phyloP scores from a whole-genome alignment of 2,888 invertebrate species.

The Crocallis elinguaria region DNA sequence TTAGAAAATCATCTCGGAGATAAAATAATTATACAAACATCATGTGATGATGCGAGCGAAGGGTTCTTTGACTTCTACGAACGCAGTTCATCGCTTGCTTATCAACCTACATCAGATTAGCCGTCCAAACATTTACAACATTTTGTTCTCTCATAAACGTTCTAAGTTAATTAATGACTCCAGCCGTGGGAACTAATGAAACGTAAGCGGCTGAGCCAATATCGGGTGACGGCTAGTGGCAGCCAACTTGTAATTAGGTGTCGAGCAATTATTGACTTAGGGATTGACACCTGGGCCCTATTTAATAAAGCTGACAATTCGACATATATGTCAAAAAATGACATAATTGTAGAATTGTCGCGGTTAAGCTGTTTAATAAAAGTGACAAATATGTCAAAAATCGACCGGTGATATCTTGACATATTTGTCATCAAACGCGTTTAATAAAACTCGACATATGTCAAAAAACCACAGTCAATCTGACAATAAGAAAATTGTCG shows the following conservation, averaged over 20 bases:
- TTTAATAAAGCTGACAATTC: too few relatives aligned
- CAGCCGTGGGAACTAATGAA: slow-evolving; percentile 35
- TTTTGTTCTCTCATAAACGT: slow-evolving; percentile 21
- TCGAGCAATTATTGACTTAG: slow-evolving; percentile 29
- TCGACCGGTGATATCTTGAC: too few relatives aligned
- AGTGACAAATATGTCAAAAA: too few relatives aligned
- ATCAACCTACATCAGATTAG: slow-evolving; percentile 11
- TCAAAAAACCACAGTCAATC: too few relatives aligned
- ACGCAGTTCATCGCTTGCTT: slow-evolving; percentile 1
- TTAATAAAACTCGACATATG: too few relatives aligned
- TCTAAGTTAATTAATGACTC: slow-evolving; percentile 27
- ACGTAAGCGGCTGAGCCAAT: slow-evolving; percentile 28
- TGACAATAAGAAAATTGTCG: too few relatives aligned
- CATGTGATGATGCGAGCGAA: not conserved
- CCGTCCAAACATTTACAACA: slow-evolving; percentile 26
- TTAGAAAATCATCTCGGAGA: too few relatives aligned
- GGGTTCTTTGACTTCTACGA: too few relatives aligned
- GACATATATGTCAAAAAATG: too few relatives aligned
- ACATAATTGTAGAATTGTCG: too few relatives aligned
- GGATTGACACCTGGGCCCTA: slow-evolving; percentile 24
- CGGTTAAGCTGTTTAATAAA: too few relatives aligned
- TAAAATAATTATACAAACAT: not conserved
- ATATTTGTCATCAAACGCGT: too few relatives aligned
- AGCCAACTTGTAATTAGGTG: slow-evolving; percentile 40
- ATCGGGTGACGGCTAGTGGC: slow-evolving; percentile 28